Base-by-base conservation (phyloP, 2,113 vertebrate genomes). In the Podarcis raffonei region DNA sequence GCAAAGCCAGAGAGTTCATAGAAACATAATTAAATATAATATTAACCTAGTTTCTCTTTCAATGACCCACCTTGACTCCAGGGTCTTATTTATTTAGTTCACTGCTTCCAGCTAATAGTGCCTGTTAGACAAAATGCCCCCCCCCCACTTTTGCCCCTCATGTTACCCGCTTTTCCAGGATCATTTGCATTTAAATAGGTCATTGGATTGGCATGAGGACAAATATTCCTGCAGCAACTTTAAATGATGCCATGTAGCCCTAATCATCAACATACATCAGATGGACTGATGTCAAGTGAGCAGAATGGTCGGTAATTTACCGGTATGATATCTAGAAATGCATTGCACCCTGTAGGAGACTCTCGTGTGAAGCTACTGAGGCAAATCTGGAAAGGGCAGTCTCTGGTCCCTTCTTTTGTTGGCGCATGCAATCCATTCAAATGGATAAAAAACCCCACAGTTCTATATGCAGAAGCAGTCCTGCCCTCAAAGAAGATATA, bases 11-110 rank as follows among this genome's bases (percentile, higher is more conserved):
- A 35, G 65, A 87, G 71, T 71, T 37, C 78, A 74, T 7, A 74
- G 78, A 85, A 85, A 89, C 15, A 35, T 77, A 90, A 84, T 75
- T 84, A 48, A 5, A 62, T 71, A 35, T 48, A 80, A 84, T 2
- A 20, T 79, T 78, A 78, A 57, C 62, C 65, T 39, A n/a, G 11
- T 65, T n/a, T 80, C 82, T 71, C 62, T 86, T 90, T 89, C 75
- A 87, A 88, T 53, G 71, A 71, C 16, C 23, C 18, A 0, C 0
- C 22, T 89, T 66, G 57, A 85, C 59, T 65, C 22, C n/a, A 35
- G 80, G 82, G 13, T 53, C 87, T 79, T 89, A 53, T 53, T 53
- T 53, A 53, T 78, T 75, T 12, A 53, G 75, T 75, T 72, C 66
- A 15, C 42, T 0, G 0, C 74, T 15, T 27, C 62, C 23, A 25